These are phyloP conservation scores for Oreohelix idahoensis DNA, from an alignment of 1,140 invertebrate genomes.

Conservation along the genomic window DNA sequence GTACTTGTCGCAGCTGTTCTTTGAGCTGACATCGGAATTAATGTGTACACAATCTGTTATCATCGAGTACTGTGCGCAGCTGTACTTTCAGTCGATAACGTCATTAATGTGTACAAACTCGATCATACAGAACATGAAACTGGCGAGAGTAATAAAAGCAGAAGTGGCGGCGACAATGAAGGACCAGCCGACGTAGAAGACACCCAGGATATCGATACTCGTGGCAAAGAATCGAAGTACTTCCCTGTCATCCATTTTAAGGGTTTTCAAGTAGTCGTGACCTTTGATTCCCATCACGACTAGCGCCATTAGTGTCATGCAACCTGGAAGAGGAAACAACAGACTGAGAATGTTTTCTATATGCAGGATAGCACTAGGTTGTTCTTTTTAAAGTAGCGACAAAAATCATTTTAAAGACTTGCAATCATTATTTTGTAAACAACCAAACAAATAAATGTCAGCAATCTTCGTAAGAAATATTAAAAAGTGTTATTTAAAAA, in stretches of 20 bases:
- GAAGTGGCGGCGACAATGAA: slow-evolving; percentile 47
- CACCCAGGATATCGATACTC: slow-evolving; percentile 43
- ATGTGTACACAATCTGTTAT: too few relatives aligned
- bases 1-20: too few relatives aligned
- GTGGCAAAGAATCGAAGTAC: slow-evolving; percentile 35
- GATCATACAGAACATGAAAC: slow-evolving; percentile 50
- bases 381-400: neutral
- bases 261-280: slow-evolving; percentile 44
- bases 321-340: slow-evolving; percentile 42
- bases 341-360: too few relatives aligned
- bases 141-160: slow-evolving; percentile 46
- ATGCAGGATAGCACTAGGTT: neutral
- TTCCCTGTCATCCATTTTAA: slow-evolving; percentile 41
- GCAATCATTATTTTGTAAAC: too few relatives aligned
- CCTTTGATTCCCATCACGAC: slow-evolving; percentile 53
- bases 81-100: slow-evolving; percentile 21
- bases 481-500: too few relatives aligned
- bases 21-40: too few relatives aligned
- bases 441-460: too few relatives aligned
- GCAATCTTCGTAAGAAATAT: too few relatives aligned
- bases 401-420: too few relatives aligned
- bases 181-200: slow-evolving; percentile 51
- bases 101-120: slow-evolving; percentile 48
- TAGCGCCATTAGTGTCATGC: slow-evolving; percentile 50
- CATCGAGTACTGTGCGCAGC: too few relatives aligned